Evolutionary conservation across 2,888 invertebrate genomes (phyloP), one percentile per base, ranked within the genome.

Genomic region (Adineta ricciae): DNA sequence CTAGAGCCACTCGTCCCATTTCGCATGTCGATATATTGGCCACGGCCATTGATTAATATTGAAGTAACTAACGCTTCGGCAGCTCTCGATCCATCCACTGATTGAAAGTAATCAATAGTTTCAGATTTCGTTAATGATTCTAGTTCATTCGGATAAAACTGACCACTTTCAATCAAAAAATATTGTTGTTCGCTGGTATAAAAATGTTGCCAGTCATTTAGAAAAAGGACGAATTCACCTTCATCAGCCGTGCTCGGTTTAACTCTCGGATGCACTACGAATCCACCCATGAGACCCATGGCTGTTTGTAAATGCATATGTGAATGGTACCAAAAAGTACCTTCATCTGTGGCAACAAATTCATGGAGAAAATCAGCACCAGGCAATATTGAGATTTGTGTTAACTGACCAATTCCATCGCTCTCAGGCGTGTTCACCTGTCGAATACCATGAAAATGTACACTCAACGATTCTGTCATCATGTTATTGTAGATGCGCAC

Each of bases 201-300:
- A 16, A 86, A 32, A 78, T 88, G 88, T 83, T 88, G 88, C 87
- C 88, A 88, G 56, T 88, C 88, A 24, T 11, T 46, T 11, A 46
- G 11, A 46, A 46, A 11, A 46, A 46, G 46, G 11, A 46, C 46
- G 11, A 46, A 46, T 46, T 46, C 46, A 46, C 46, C 46, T 46
- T 46, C 8, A 8, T 46, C 46, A 8, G 5, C 46, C 11, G 46
- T 46, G 46, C 11, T 46, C 5, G 46, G 46, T 11, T 46, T 46
- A 8, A 46, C 46, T 46, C 86, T 86, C 19, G 56, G 50, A 32
- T 86, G 85, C 21, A 89, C 86, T n/a, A 89, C 87, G 11, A 89
- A 87, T 0, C 89, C 88, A 1, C 89, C 89, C 73, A 87, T 87
- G 9, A 89, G 83, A 0, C 89, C 89, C 87, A 88, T 88, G 27